Evolutionary conservation across 2,888 invertebrate genomes (phyloP), one percentile per base, ranked within the genome.

Genomic region (Lissocephala sabroskyi): DNA sequence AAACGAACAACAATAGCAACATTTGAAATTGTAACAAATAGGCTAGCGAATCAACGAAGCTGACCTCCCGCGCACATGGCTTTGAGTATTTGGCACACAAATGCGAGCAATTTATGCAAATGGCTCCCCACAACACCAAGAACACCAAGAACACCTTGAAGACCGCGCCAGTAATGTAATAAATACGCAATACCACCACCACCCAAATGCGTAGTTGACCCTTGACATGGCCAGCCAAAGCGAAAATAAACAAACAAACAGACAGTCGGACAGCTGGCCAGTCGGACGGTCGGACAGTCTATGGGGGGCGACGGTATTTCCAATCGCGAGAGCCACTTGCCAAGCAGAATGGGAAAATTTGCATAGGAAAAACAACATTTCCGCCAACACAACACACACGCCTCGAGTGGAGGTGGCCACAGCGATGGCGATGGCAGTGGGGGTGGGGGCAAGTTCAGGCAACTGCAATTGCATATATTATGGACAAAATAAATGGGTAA

Each of bases 131-230:
- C n/a, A n/a, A n/a, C n/a, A n/a, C n/a, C n/a, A n/a, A n/a, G n/a
- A 32, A 32, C n/a, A 13, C 9, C 4, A 18, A 29, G 30, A 45
- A 39, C 30, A 14, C 37, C 29, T 45, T 41, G 11, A 30, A 45
- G n/a, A 16, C 19, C 18, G n/a, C n/a, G 11, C 18, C n/a, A 41
- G 16, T 10, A 50, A 10, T n/a, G n/a, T 6, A 29, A 10, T 29
- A 11, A 13, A 55, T 43, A 39, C 37, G 45, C 46, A 35, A 16
- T n/a, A n/a, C 35, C 16, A 56, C 54, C 60, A 50, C 56, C 61
- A 59, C 62, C 58, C 62, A 65, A 64, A 65, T 62, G 64, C 65
- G 62, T 59, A 62, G 59, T 62, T 64, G 65, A 65, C 64, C 64
- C 59, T 55, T 62, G 54, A 53, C 60, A 64, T 56, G 56, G 60